These are phyloP conservation scores for Hippocampus abdominalis DNA, from an alignment of 2,113 vertebrate species.

Conservation along the genomic window DNA sequence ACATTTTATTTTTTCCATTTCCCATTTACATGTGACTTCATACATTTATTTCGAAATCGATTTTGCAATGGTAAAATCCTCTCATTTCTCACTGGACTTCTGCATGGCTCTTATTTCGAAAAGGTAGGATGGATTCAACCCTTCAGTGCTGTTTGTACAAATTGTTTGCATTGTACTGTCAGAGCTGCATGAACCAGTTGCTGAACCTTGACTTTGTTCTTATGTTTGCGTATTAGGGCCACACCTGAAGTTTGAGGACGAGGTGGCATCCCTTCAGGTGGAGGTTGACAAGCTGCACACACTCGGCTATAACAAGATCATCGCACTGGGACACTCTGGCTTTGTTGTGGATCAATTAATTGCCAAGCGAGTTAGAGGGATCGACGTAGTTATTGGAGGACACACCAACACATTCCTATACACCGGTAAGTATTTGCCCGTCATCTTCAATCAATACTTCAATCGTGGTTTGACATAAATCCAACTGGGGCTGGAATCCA, in stretches of 20 bases:
- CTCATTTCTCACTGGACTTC: not conserved
- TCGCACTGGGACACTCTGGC: constrained; percentile 89
- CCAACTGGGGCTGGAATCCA: not conserved
- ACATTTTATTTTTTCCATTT: not conserved
- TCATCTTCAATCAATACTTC: not conserved
- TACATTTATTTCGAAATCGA: not conserved
- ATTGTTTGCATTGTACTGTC: too few species aligned
- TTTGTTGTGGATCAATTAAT: constrained; percentile 82
- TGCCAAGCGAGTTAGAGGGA: constrained; percentile 80
- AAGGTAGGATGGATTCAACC: not conserved
- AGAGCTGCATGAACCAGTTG: not conserved
- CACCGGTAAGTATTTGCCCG: constrained; percentile 72
- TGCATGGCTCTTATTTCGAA: not conserved
- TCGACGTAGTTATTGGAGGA: constrained; percentile 88
- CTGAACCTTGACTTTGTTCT: not conserved
- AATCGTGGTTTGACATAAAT: not conserved
- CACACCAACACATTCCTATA: constrained; percentile 93
- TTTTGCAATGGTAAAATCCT: not conserved
- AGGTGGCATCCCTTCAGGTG: constrained; percentile 76
- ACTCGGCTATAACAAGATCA: constrained; percentile 84
- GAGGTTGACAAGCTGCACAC: constrained; percentile 78
- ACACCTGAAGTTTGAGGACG: constrained; percentile 80
- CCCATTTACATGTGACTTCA: not conserved
- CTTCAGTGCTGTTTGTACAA: not conserved
- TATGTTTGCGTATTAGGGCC: constrained; percentile 59